Conservation (phyloP, 2,113 vertebrate genomes). For the Strigops habroptila region DNA sequence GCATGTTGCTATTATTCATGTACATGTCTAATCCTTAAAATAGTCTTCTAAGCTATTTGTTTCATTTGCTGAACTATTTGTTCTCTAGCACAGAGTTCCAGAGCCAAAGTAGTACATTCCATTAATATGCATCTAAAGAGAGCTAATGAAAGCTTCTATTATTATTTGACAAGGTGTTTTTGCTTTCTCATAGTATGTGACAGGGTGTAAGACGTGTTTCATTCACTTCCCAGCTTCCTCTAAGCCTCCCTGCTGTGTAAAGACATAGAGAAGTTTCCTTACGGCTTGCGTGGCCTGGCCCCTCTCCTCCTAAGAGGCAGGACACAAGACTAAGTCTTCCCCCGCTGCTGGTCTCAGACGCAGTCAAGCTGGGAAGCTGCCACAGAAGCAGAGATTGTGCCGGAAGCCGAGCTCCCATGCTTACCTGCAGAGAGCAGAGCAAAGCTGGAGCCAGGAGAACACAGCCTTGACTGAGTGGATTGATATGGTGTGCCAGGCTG, state of each 20-base stretch:
- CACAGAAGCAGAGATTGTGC: neutral
- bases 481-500: neutral
- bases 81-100: neutral
- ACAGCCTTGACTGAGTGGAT: neutral
- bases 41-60: neutral
- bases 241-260: neutral
- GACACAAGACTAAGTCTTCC: neutral
- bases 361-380: neutral
- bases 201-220: neutral
- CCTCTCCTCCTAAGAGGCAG: neutral
- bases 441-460: neutral
- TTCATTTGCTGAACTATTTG: neutral
- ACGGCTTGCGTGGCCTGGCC: neutral
- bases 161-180: neutral
- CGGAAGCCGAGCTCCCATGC: neutral
- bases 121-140: neutral
- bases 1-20: neutral
- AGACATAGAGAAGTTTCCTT: neutral
- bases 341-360: neutral
- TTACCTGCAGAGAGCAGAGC: neutral
- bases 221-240: neutral
- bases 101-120: neutral
- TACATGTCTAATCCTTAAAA: neutral
- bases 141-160: neutral
- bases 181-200: neutral